Conservation (phyloP, 2,113 vertebrate genomes). For the Oceanodroma tethys region DNA sequence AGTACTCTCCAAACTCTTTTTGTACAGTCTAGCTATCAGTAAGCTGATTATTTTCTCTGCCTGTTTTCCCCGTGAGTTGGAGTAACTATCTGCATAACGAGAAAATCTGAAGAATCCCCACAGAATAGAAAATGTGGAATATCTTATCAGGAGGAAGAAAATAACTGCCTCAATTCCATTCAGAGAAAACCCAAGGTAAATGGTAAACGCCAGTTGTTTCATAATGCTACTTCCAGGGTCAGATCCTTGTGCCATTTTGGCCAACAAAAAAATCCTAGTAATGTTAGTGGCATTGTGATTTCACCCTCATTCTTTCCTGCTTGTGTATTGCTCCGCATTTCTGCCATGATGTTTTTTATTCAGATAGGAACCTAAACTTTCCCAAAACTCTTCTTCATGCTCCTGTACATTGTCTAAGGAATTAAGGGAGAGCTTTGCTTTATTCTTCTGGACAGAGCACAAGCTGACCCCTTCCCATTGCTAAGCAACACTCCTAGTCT, state of each 20-base stretch:
- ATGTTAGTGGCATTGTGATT: neutral
- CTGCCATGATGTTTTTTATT: neutral
- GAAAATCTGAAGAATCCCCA: neutral
- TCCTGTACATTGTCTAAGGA: neutral
- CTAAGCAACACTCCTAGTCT: neutral
- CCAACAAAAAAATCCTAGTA: neutral
- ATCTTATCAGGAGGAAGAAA: neutral
- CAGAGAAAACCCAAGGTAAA: neutral
- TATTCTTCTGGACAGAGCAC: neutral
- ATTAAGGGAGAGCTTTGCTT: neutral
- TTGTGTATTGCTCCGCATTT: neutral
- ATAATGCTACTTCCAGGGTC: neutral
- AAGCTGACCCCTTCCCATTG: neutral
- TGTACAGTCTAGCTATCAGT: neutral
- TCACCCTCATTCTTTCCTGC: neutral
- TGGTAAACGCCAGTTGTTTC: neutral
- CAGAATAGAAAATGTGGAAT: neutral
- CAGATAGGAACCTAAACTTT: neutral
- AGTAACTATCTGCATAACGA: neutral
- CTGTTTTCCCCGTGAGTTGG: neutral
- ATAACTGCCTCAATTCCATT: neutral
- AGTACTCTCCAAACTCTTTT: neutral
- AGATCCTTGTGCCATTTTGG: neutral
- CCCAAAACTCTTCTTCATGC: neutral
- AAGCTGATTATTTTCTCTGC: neutral